These are phyloP conservation scores for Drosophila prolongata DNA, from an alignment of 2,888 invertebrate species.

Conservation along the genomic window DNA sequence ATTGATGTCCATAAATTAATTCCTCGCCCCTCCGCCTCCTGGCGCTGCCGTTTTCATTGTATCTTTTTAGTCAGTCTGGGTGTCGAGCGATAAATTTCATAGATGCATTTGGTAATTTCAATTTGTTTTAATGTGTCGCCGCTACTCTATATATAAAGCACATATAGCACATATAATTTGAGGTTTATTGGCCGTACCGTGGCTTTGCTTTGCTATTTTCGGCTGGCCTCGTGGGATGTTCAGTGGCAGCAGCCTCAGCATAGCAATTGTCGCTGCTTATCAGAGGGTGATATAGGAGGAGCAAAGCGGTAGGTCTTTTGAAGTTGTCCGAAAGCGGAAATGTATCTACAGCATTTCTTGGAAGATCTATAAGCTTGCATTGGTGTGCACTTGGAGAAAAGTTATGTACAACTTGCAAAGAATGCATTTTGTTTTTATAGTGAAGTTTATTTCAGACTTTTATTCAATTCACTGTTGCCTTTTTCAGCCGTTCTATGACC, in stretches of 20 bases:
- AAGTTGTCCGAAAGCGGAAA: constrained; percentile 55
- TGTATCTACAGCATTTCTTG: constrained; percentile 18
- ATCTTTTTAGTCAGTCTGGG: constrained; percentile 29
- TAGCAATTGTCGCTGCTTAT: constrained; percentile 66
- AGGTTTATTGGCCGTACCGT: constrained; percentile 63
- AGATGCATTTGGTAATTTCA: constrained; percentile 76
- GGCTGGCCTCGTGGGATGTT: constrained; percentile 59
- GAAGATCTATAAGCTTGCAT: constrained; percentile 36
- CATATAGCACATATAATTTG: constrained; percentile 59
- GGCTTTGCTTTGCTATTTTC: constrained; percentile 53
- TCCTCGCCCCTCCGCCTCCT: constrained; percentile 37
- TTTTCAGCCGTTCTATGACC: too few species aligned
- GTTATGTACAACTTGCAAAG: too few species aligned
- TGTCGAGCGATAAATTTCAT: constrained; percentile 67
- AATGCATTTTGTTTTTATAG: too few species aligned
- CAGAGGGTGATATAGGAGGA: constrained; percentile 5
- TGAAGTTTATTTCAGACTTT: too few species aligned
- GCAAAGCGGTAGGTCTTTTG: constrained; percentile 55
- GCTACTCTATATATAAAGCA: constrained; percentile 33
- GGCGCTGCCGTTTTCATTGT: constrained; percentile 19
- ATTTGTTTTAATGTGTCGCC: constrained; percentile 71
- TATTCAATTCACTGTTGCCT: too few species aligned
- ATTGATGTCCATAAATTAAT: constrained; percentile 71
- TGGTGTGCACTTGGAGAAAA: constrained; percentile 14
- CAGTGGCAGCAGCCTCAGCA: constrained; percentile 2